Percentiles rank a stretch among this genome's conserved stretches.
Evolutionary conservation across 2,888 invertebrate species (phyloP).

Genomic region (Dilophus febrilis): DNA sequence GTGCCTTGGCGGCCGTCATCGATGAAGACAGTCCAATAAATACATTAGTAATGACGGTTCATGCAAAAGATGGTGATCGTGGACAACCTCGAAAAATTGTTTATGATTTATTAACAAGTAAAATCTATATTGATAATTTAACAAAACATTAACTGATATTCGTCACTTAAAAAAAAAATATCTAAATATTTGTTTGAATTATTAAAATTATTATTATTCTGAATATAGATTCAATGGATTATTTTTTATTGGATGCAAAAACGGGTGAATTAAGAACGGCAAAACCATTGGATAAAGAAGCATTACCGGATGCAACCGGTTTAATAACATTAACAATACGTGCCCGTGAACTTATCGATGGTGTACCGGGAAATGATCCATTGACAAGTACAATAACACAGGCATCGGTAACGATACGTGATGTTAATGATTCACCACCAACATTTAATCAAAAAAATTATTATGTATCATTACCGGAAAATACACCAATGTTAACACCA

Average conservation of each 20-base stretch:
- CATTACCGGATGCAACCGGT: slow-evolving; percentile 60
- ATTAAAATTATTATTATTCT: slow-evolving; percentile 15
- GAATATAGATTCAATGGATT: slow-evolving; percentile 66
- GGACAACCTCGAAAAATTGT: slow-evolving; percentile 64
- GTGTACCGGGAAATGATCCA: slow-evolving; percentile 46
- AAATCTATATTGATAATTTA: slow-evolving; percentile 21
- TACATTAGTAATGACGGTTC: slow-evolving; percentile 57
- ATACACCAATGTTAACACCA: slow-evolving; percentile 62
- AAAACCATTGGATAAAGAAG: slow-evolving; percentile 70
- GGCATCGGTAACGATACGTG: slow-evolving; percentile 67
- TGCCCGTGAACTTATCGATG: slow-evolving; percentile 63
- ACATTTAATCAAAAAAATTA: slow-evolving; percentile 69
- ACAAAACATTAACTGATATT: neutral
- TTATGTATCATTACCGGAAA: slow-evolving; percentile 63
- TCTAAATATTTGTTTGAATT: slow-evolving; percentile 7
- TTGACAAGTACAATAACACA: slow-evolving; percentile 52
- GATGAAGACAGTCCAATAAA: slow-evolving; percentile 72
- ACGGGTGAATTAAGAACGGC: slow-evolving; percentile 71
- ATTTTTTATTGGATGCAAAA: slow-evolving; percentile 61
- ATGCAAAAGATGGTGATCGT: slow-evolving; percentile 70
- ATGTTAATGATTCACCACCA: slow-evolving; percentile 81
- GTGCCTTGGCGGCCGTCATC: slow-evolving; percentile 60
- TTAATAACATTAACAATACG: slow-evolving; percentile 58
- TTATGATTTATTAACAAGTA: slow-evolving; percentile 65
- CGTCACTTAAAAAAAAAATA: too few relatives aligned